These are phyloP conservation scores for Eretmocerus hayati DNA, from an alignment of 2,888 invertebrate genomes.

Conservation along the genomic window DNA sequence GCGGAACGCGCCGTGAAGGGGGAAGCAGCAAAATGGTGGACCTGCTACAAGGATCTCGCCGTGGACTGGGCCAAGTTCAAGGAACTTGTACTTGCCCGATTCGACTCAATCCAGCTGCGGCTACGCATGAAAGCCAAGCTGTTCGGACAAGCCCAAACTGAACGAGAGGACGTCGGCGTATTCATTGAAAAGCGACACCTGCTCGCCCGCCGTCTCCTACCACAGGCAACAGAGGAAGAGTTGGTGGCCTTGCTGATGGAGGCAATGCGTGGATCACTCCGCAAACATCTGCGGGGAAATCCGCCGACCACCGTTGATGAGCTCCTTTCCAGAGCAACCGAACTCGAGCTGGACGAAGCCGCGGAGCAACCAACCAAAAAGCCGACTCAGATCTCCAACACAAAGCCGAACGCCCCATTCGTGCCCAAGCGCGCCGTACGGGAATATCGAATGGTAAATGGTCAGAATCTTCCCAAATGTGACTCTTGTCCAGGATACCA, in stretches of 20 bases:
- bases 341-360: neutral
- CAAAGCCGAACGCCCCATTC: too few species aligned
- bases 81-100: neutral
- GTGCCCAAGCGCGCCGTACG: too few species aligned
- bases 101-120: neutral
- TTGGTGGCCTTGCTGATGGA: neutral
- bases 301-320: neutral
- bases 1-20: neutral
- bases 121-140: neutral
- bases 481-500: neutral
- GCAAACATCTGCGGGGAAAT: neutral
- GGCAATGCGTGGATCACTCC: neutral
- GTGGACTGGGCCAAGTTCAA: neutral
- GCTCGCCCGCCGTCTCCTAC: neutral
- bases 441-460: neutral
- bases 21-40: neutral
- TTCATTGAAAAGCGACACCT: neutral
- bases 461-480: neutral
- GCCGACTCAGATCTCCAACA: neutral
- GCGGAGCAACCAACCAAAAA: neutral
- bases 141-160: neutral
- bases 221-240: neutral
- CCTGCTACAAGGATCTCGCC: neutral
- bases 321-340: neutral
- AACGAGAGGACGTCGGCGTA: neutral